phyloP scores from a whole-genome alignment of 2,113 vertebrate genomes.

The Neopipo cinnamomea region DNA sequence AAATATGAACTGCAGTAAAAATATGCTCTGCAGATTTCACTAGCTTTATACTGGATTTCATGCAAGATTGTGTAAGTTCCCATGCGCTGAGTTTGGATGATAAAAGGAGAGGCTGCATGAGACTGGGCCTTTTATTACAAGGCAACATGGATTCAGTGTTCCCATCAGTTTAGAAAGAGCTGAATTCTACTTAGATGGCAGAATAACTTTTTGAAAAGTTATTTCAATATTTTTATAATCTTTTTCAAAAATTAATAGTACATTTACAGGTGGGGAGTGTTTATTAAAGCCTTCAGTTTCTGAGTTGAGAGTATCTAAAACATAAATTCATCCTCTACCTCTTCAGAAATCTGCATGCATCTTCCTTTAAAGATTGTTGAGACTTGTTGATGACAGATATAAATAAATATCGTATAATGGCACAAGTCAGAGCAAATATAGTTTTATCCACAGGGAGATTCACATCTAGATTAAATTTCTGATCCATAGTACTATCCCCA shows the following conservation, averaged over 20 bases:
- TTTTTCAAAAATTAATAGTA: not conserved
- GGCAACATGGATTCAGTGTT: not conserved
- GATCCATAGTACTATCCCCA: not conserved
- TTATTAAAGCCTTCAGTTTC: not conserved
- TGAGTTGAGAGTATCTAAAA: not conserved
- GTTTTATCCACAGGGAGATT: not conserved
- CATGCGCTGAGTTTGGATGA: not conserved
- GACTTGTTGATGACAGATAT: not conserved
- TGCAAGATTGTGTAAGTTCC: not conserved
- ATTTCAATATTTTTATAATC: not conserved
- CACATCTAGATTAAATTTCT: not conserved
- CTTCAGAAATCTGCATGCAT: not conserved
- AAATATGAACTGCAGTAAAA: not conserved
- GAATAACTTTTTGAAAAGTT: not conserved
- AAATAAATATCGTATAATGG: not conserved
- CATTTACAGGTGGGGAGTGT: fast-evolving
- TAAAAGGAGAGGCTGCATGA: not conserved
- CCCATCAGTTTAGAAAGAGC: not conserved
- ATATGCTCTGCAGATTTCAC: not conserved
- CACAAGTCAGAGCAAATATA: not conserved
- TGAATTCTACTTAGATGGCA: not conserved
- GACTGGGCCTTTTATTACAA: not conserved
- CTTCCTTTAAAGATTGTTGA: not conserved
- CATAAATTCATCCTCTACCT: not conserved
- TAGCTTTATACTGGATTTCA: not conserved